These are phyloP conservation scores for Neoseiulus cucumeris DNA, from an alignment of 1,140 invertebrate species.

Conservation along the genomic window DNA sequence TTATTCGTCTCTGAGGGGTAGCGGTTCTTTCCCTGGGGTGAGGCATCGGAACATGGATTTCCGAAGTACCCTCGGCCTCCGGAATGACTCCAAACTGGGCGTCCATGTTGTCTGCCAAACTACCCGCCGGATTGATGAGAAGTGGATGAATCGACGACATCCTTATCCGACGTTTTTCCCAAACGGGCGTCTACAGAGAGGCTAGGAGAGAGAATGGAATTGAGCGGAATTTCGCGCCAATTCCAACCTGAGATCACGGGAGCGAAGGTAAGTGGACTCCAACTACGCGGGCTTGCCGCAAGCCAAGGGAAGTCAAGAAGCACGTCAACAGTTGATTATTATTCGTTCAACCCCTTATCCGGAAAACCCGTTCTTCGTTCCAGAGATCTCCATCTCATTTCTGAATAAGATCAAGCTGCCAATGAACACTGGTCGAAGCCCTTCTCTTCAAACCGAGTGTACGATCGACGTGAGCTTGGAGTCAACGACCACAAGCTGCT, in stretches of 20 bases:
- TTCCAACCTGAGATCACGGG: not conserved
- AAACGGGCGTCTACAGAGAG: not conserved
- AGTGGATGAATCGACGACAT: conserved; percentile 6
- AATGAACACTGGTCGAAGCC: too few species aligned
- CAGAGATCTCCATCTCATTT: too few species aligned
- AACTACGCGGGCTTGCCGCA: not conserved
- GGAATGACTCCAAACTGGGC: not conserved
- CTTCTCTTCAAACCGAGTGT: too few species aligned
- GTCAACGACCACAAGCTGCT: too few species aligned
- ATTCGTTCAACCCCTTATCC: too few species aligned
- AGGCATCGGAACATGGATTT: not conserved
- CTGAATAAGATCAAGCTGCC: too few species aligned
- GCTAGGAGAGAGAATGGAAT: not conserved
- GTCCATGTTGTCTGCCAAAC: not conserved
- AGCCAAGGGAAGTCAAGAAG: too few species aligned
- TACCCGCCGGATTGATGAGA: not conserved
- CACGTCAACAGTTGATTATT: too few species aligned
- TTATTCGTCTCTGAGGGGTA: not conserved
- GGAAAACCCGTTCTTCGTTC: too few species aligned
- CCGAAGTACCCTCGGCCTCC: not conserved
- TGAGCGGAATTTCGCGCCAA: not conserved
- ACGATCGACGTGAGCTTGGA: too few species aligned
- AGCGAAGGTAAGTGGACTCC: not conserved
- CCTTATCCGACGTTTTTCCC: not conserved
- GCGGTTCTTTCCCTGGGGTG: not conserved